Evolutionary conservation across 2,888 invertebrate species (phyloP).

Genomic region (Thalpophila matura): DNA sequence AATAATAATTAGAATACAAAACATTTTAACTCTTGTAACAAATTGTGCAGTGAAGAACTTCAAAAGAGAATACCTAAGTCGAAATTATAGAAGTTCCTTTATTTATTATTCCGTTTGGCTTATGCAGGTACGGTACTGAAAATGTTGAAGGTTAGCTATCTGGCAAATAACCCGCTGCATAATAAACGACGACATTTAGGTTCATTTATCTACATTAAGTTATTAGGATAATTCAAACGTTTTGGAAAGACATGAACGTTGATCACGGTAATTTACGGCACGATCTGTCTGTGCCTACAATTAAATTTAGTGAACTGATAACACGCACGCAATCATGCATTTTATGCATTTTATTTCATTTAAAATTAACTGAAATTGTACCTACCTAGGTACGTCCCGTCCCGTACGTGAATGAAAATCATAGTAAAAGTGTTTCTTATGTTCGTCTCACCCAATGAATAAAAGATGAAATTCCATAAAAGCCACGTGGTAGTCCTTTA

Average conservation of each 20-base stretch:
- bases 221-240: conserved; percentile 40
- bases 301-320: conserved; percentile 21
- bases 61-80: conserved; percentile 16
- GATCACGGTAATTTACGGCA: conserved; percentile 45
- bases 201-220: conserved; percentile 46
- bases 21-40: conserved; percentile 1
- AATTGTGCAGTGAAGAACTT: conserved; percentile 4
- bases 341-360: too few relatives aligned
- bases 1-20: conserved; percentile 12
- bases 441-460: conserved; percentile 22
- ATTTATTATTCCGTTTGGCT: conserved; percentile 23
- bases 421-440: conserved; percentile 15
- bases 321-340: conserved; percentile 21
- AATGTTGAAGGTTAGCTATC: conserved; percentile 25
- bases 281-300: conserved; percentile 9
- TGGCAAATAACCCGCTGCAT: conserved; percentile 31
- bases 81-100: conserved; percentile 5
- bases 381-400: too few relatives aligned
- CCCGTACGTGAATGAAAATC: conserved; percentile 40
- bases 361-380: conserved; percentile 27
- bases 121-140: too few relatives aligned
- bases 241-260: conserved; percentile 49
- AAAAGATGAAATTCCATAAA: conserved; percentile 39
- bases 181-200: conserved; percentile 39
- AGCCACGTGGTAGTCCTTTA: conserved; percentile 2